Evolutionary conservation across 2,113 vertebrate species (phyloP), one percentile per base, ranked within the genome.

Genomic region (Anolis carolinensis): DNA sequence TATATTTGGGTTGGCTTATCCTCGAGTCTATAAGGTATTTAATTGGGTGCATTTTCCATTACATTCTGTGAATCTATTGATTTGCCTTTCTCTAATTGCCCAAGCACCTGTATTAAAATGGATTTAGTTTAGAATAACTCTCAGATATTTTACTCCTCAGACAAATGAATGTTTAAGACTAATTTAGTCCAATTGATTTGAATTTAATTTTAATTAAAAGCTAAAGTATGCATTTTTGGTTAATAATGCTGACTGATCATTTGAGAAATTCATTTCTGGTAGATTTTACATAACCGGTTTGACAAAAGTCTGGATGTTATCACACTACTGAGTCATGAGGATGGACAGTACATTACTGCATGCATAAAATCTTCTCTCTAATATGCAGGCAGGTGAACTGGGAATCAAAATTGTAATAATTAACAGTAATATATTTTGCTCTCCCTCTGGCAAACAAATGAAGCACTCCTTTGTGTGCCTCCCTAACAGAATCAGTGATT

Each of bases 391-490:
- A 93, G 92, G 82, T 89, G 91, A 93, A 87, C n/a, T 94, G 92
- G 90, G 92, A 95, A 93, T 93, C 91, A 88, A 93, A 93, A 91
- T 86, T 74, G 39, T 88, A 93, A 94, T 93, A 95, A 95, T 95
- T 94, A 95, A 94, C 92, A 94, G 89, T 91, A 92, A 91, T 72
- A 92, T 93, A 85, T 94, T 85, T 92, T 91, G 88, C 91, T 94
- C 90, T 93, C 90, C 85, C 86, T 85, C 85, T 89, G 90, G 89
- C 93, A 93, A 94, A 90, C 89, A 93, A 95, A 92, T 85, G 89
- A 93, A 94, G 89, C 89, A 92, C 87, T 90, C 87, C 89, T 91
- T 1, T 5, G 87, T 89, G 79, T 89, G 83, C 90, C 88, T 92
- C 89, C 86, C 87, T 93, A 91, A 65, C 92, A 87, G 90, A 92